phyloP scores from a whole-genome alignment of 2,113 vertebrate genomes.

The Gnathonemus longibarbis region DNA sequence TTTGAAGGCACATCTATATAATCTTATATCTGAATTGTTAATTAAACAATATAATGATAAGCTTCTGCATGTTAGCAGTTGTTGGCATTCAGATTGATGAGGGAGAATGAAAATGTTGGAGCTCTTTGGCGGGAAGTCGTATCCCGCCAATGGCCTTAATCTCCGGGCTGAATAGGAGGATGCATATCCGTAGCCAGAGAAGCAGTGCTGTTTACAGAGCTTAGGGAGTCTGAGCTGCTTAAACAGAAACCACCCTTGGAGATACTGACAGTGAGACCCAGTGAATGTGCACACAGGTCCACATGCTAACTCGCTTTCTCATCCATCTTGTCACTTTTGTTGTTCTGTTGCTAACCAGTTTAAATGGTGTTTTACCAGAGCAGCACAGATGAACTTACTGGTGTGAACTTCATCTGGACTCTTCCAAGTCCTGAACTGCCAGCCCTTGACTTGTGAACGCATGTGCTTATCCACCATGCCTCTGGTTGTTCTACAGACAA shows the following conservation, averaged over 20 bases:
- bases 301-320: not conserved
- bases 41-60: not conserved
- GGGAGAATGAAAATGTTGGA: not conserved
- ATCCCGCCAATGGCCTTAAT: not conserved
- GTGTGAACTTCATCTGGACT: not conserved
- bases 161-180: not conserved
- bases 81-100: not conserved
- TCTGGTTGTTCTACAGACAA: not conserved
- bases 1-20: not conserved
- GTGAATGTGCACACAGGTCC: not conserved
- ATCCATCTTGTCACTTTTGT: not conserved
- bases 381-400: not conserved
- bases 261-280: not conserved
- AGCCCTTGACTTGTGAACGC: not conserved
- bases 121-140: not conserved
- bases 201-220: constrained; percentile 7
- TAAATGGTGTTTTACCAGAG: not conserved
- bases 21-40: not conserved
- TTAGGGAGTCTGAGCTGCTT: constrained; percentile 2
- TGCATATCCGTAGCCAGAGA: not conserved
- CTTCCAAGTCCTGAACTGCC: not conserved
- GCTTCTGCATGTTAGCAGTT: not conserved
- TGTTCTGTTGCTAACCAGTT: not conserved
- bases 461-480: not conserved
- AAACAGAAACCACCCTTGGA: constrained; percentile 19